Conservation (phyloP, 92 coral and sea anemone genomes). For the Palythoa caribaeorum region DNA sequence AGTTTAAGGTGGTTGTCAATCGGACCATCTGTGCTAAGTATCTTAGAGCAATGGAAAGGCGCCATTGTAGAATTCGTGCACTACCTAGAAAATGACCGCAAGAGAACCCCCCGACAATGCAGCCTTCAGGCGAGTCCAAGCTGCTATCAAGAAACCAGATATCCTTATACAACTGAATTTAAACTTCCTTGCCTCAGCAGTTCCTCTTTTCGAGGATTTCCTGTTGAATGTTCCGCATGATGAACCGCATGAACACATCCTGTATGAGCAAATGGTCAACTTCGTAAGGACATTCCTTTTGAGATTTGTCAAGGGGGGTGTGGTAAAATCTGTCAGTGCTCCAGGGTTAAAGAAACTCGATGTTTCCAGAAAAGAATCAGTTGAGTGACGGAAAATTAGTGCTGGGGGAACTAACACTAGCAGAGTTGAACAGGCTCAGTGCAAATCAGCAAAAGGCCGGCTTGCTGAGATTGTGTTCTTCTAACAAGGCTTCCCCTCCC, state of each 20-base stretch:
- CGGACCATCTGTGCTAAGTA: background rate
- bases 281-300: background rate
- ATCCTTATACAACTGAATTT: background rate
- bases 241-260: background rate
- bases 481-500: too few relatives aligned
- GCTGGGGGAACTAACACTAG: too few relatives aligned
- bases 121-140: background rate
- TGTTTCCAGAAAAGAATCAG: too few relatives aligned
- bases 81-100: background rate
- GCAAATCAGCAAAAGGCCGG: too few relatives aligned
- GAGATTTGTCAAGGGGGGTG: background rate
- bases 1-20: background rate
- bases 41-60: slow-evolving; percentile 7
- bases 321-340: too few relatives aligned
- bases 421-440: too few relatives aligned
- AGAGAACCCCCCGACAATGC: background rate
- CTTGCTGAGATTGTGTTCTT: too few relatives aligned
- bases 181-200: background rate
- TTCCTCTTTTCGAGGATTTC: background rate
- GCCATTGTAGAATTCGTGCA: background rate
- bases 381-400: too few relatives aligned
- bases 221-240: background rate
- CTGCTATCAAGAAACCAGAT: background rate
- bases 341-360: too few relatives aligned
- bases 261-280: background rate